phyloP scores from a whole-genome alignment of 2,888 invertebrate species.

The Orgyia antiqua region DNA sequence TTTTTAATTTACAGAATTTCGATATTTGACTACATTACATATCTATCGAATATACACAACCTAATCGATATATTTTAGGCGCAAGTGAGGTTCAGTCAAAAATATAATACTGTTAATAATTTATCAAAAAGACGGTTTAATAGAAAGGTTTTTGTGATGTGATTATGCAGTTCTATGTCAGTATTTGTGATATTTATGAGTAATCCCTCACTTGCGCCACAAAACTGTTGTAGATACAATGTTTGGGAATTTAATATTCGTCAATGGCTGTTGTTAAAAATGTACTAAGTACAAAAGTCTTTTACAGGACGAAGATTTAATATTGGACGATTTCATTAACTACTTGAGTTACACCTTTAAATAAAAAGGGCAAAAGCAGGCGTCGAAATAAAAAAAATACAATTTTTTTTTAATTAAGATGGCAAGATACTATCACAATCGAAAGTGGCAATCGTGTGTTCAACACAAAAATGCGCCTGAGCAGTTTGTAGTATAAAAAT shows the following conservation, averaged over 20 bases:
- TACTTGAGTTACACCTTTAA: constrained; percentile 39
- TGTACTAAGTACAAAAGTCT: constrained; percentile 74
- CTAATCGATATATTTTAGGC: constrained; percentile 50
- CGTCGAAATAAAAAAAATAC: constrained; percentile 42
- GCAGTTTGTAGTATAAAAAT: constrained; percentile 33
- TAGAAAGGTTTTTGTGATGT: too few relatives aligned
- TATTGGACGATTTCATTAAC: constrained; percentile 68
- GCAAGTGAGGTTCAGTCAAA: constrained; percentile 50
- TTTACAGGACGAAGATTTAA: constrained; percentile 74
- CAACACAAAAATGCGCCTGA: constrained; percentile 42
- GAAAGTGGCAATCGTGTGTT: constrained; percentile 46
- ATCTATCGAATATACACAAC: constrained; percentile 52
- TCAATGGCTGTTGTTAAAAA: constrained; percentile 39
- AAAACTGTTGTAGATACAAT: constrained; percentile 28
- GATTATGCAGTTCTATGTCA: too few relatives aligned
- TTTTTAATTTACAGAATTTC: constrained; percentile 48
- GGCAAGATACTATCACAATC: constrained; percentile 74
- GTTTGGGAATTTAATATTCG: constrained; percentile 35
- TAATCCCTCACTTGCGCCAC: constrained; percentile 39
- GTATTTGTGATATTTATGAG: too few relatives aligned
- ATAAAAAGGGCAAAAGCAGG: constrained; percentile 42
- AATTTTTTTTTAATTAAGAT: constrained; percentile 36
- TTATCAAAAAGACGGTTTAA: too few relatives aligned
- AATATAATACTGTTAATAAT: too few relatives aligned
- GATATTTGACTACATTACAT: constrained; percentile 49